Evolutionary conservation across 2,113 vertebrate genomes (phyloP).

Genomic region (Alouatta palliata): DNA sequence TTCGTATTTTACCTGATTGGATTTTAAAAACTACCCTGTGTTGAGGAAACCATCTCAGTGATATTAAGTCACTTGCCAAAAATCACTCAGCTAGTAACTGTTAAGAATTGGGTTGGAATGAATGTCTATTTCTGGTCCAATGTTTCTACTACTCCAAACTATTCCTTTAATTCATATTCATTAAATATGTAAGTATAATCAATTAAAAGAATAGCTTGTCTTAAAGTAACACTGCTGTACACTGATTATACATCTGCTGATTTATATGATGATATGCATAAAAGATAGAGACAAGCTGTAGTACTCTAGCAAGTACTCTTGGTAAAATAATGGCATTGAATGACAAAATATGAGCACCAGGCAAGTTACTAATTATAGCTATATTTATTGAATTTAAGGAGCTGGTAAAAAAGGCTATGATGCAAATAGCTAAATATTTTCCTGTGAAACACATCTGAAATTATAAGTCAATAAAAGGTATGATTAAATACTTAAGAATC

Average conservation of each 20-base stretch:
- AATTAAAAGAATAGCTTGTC: neutral
- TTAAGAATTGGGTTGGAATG: neutral
- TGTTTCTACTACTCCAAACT: constrained; percentile 30
- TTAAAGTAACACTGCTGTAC: constrained; percentile 25
- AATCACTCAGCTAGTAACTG: neutral
- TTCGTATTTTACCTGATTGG: neutral
- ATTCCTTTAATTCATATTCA: constrained; percentile 28
- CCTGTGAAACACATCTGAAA: constrained; percentile 34
- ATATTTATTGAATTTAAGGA: neutral
- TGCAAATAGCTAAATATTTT: constrained; percentile 12
- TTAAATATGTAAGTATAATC: neutral
- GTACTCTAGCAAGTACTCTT: neutral
- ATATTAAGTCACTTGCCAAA: neutral
- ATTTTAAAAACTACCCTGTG: constrained; percentile 34
- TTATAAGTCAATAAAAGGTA: neutral
- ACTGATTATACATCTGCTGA: neutral
- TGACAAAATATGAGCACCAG: neutral
- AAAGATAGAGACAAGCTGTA: neutral
- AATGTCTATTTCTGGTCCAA: neutral
- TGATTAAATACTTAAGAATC: constrained; percentile 11
- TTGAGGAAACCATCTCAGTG: neutral
- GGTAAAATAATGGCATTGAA: neutral
- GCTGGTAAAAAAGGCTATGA: neutral
- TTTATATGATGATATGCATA: neutral
- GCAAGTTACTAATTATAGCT: neutral